Conservation (phyloP, 1,140 invertebrate species). For the Vanessa tameamea region DNA sequence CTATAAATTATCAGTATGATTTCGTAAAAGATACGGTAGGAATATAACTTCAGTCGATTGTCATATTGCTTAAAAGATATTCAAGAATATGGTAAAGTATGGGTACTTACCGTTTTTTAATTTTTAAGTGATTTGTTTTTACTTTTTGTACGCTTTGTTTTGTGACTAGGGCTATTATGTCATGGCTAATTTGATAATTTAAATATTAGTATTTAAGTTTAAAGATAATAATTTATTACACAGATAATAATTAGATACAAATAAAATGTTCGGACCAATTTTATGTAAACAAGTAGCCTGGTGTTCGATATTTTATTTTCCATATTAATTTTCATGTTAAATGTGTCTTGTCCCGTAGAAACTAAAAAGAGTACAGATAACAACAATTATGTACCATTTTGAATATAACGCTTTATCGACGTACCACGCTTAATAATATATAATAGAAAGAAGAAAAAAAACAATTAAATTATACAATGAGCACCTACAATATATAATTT, state of each 20-base stretch:
- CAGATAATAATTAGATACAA: slow-evolving; percentile 51
- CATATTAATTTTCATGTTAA: slow-evolving; percentile 39
- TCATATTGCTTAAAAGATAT: too few relatives aligned
- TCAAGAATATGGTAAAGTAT: too few relatives aligned
- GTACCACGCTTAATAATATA: neutral
- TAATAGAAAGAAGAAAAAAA: neutral
- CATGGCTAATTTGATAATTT: neutral
- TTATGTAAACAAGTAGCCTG: slow-evolving; percentile 64
- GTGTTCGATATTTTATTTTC: slow-evolving; percentile 35
- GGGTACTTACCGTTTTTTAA: neutral
- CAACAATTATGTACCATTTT: neutral
- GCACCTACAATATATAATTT: neutral
- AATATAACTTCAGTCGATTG: too few relatives aligned
- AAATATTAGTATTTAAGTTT: slow-evolving; percentile 26
- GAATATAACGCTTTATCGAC: neutral
- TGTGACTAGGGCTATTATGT: neutral
- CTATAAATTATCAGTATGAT: slow-evolving; percentile 19
- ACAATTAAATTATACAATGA: neutral
- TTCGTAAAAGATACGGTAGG: neutral
- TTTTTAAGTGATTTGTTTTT: neutral
- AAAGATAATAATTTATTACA: slow-evolving; percentile 32
- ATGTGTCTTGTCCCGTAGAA: slow-evolving; percentile 38
- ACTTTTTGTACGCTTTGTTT: neutral
- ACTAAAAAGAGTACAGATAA: neutral
- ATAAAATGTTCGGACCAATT: slow-evolving; percentile 70